Evolutionary conservation across 2,113 vertebrate genomes (phyloP).

Genomic region (Planiliza haematocheilus): DNA sequence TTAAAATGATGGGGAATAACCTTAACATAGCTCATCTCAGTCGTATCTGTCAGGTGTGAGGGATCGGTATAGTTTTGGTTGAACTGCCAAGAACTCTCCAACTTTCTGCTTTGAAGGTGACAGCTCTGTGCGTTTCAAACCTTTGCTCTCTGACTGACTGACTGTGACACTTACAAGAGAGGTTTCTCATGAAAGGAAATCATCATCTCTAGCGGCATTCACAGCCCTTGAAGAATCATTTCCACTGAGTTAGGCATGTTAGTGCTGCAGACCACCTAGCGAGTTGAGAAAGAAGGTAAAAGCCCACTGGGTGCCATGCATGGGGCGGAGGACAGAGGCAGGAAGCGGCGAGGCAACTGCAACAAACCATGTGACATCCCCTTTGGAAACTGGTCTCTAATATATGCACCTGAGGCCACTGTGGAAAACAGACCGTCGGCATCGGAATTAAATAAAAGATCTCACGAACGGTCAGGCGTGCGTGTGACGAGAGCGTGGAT

Average conservation of each 20-base stretch:
- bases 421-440: slow-evolving; percentile 34
- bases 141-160: slow-evolving; percentile 38
- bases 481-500: background rate
- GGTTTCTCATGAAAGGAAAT: slow-evolving; percentile 61
- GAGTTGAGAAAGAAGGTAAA: slow-evolving; percentile 65
- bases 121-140: slow-evolving; percentile 42
- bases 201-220: slow-evolving; percentile 48
- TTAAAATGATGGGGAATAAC: background rate
- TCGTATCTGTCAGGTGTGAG: slow-evolving; percentile 18
- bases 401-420: slow-evolving; percentile 23
- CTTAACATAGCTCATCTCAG: background rate
- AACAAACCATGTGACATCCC: slow-evolving; percentile 23
- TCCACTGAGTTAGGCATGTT: slow-evolving; percentile 63
- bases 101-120: slow-evolving; percentile 56
- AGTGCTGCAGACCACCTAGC: slow-evolving; percentile 46
- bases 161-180: slow-evolving; percentile 51
- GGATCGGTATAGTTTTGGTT: slow-evolving; percentile 36
- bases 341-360: slow-evolving; percentile 29
- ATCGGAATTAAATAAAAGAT: slow-evolving; percentile 22
- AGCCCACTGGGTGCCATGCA: slow-evolving; percentile 34
- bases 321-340: slow-evolving; percentile 37
- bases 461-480: slow-evolving; percentile 2
- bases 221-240: slow-evolving; percentile 64
- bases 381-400: slow-evolving; percentile 24
- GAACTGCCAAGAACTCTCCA: slow-evolving; percentile 27